Evolutionary conservation across 1,140 invertebrate species (phyloP), one percentile per base, ranked within the genome.

Genomic region (Hestina assimilis): DNA sequence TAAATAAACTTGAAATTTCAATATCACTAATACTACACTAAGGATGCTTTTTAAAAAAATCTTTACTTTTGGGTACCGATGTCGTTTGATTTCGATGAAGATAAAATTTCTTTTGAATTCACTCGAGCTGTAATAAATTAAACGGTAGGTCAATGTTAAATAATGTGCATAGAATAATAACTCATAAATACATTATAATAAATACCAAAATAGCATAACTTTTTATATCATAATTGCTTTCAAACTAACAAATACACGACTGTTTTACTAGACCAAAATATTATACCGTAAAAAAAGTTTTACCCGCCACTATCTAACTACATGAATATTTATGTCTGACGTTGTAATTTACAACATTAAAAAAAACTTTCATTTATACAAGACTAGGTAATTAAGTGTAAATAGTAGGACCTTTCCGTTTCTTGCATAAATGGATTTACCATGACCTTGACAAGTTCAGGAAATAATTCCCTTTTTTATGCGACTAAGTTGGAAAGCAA

Each of bases 21-120:
- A 7, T 50, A 15, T 15, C n/a, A 43, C 19, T 35, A 47, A 23
- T n/a, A n/a, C 33, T 29, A 43, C 69, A 48, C 63, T 65, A 70
- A 61, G 61, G 67, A 59, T 65, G 60, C 40, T 41, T 45, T 33
- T 41, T 40, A 59, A 62, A 57, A 31, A 52, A 50, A 63, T 63
- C 54, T 68, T 69, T 52, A 56, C 45, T 62, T 65, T 73, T 62
- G 57, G 58, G 54, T 48, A 50, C 17, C 51, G 41, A 66, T 46
- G 66, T 70, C 70, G 56, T 57, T 47, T 54, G 67, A 72, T 72
- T 45, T 29, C 42, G 63, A 48, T 35, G 26, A 4, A 71, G 73
- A 75, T 75, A 73, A 73, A 66, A 65, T 66, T 45, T 40, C 53
- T 62, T 66, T 63, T 52, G 24, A 56, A 41, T 47, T 41, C 24